Evolutionary conservation across 2,797 vertebrate species (phyloP), one percentile per base, ranked within the genome.

Genomic region (Natrix natrix): DNA sequence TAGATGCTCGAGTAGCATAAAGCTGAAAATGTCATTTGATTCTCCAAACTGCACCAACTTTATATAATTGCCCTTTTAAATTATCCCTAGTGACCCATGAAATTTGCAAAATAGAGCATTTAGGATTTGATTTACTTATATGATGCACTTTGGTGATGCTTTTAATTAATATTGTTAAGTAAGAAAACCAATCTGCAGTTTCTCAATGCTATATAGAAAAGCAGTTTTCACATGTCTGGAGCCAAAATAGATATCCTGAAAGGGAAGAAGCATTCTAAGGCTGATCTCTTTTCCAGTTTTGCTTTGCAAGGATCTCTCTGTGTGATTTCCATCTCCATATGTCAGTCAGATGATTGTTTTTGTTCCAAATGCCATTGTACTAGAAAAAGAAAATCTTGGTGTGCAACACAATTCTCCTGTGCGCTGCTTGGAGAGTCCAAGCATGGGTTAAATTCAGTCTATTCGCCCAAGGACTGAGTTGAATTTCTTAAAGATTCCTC

Each of bases 61-160:
- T 98, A 96, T 98, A 97, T 98, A 98, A 98, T 98, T 98, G 97
- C 97, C 98, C 98, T 98, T 98, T 98, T 98, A 98, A 83, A 98
- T 98, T 98, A 98, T 98, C 98, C 98, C 98, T 97, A 97, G 97
- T 97, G 98, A 97, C 97, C 97, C 98, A 98, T 98, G 98, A 98
- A 98, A 98, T 98, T 97, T 98, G 97, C 97, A 98, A 98, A 98
- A 97, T 98, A 98, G 97, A 98, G 97, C 97, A 97, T 93, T 97
- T 96, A 97, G 96, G 97, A 95, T 97, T 98, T 98, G 98, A 98
- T 98, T 98, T 98, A 98, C 97, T 98, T 97, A 98, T 97, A 97
- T 97, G 97, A 97, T 98, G 98, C 97, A 98, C 98, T 98, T 98
- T 98, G 97, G 96, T 92, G 96, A 95, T 88, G 95, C 95, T 97